Percentiles rank a stretch among this genome's conserved stretches.
Conservation (phyloP, 2,888 invertebrate genomes). For the Rotaria sp. region DNA sequence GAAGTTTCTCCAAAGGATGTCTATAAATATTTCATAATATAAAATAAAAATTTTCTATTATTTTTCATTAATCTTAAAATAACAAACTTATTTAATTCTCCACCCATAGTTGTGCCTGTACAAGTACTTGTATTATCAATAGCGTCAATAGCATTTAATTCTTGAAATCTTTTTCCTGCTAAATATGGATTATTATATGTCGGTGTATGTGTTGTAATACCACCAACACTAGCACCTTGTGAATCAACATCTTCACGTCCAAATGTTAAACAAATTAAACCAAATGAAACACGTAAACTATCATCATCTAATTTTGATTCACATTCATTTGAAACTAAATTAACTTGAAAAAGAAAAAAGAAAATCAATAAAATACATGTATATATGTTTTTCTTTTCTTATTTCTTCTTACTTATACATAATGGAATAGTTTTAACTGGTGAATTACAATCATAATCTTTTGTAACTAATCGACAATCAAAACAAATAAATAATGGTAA, state of each 20-base stretch:
- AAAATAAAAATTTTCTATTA: too few relatives aligned
- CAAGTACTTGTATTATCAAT: neutral
- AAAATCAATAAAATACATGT: neutral
- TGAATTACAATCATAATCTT: neutral
- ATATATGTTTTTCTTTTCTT: neutral
- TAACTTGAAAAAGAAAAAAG: neutral
- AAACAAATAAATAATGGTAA: conserved; percentile 9
- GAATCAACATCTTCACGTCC: neutral
- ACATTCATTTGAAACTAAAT: neutral
- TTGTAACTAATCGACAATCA: neutral
- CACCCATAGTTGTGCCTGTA: neutral
- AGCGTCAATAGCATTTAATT: neutral
- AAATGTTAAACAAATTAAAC: conserved; percentile 25
- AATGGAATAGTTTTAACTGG: neutral
- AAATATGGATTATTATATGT: neutral
- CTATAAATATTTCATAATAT: neutral
- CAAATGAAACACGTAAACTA: neutral
- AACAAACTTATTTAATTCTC: neutral
- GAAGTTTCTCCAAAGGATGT: neutral
- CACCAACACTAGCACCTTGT: neutral
- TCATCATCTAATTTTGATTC: neutral
- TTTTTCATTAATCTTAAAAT: neutral
- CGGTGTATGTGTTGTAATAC: neutral
- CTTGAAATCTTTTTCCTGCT: neutral
- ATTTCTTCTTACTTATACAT: neutral